Base-by-base conservation (phyloP, 2,888 invertebrate species). In the Celastrina argiolus region DNA sequence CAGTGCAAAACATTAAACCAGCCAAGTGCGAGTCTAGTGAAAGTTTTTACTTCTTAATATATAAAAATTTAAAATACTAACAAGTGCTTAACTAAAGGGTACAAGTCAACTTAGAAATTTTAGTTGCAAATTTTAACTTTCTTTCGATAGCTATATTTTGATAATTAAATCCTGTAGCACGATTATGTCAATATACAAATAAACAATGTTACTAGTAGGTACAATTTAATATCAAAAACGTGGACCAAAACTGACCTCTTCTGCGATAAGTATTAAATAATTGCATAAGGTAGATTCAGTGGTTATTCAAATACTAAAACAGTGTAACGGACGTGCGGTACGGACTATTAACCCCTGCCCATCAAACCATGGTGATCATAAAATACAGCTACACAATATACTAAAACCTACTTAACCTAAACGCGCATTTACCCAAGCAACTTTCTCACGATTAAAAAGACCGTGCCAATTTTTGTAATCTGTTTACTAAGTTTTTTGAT, bases 321-420 rank as follows among this genome's bases (percentile, higher is more conserved):
- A 8, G 8, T 45, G 10, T 45, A 18, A 2, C 2, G 2, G 0
- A 31, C 6, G 31, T 31, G 31, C 12, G 2, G 12, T 18, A 39
- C 22, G 14, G 59, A 18, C 34, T 36, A 34, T 36, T 36, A 26
- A 61, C 22, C 14, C 14, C 39, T 36, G 61, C 16, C 34, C 59
- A 36, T 59, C 34, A 61, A 26, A 22, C 18, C 61, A 61, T 39
- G 61, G 1, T 39, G 61, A 36, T 22, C 36, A 14, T 61, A 61
- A 61, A 61, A 61, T 22, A 39, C 22, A 3, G 8, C 7, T 1
- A 18, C 61, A 22, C 4, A 10, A 18, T 22, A 16, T 6, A 14
- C 36, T 8, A 14, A 61, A 59, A 59, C 8, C 36, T 36, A 16
- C 16, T n/a, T 36, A 12, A 61, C 5, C 36, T 14, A 18, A 59